Percentiles rank a stretch among this genome's conserved stretches.
Evolutionary conservation across 2,797 vertebrate genomes (phyloP).

Genomic region (Rhinella marina): DNA sequence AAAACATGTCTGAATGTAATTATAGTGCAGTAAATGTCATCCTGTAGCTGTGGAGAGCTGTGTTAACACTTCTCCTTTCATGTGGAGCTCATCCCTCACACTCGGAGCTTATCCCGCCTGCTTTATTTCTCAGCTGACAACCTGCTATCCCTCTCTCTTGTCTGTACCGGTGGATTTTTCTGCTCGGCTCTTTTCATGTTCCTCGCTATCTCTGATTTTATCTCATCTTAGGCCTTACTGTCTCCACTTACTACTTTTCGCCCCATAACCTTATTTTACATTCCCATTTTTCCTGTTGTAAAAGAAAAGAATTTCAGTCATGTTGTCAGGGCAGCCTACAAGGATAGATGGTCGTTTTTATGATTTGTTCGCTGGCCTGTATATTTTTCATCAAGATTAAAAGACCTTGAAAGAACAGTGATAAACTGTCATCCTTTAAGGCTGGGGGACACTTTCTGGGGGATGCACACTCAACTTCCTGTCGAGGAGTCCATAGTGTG

Average conservation of each 20-base stretch:
- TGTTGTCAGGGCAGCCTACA: not conserved
- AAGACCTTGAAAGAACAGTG: not conserved
- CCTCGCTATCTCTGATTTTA: constrained; percentile 30
- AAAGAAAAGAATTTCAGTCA: constrained; percentile 38
- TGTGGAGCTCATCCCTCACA: constrained; percentile 5
- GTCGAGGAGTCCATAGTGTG: not conserved
- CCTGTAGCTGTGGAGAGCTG: not conserved
- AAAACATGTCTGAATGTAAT: constrained; percentile 22
- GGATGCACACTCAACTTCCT: not conserved
- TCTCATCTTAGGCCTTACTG: constrained; percentile 12
- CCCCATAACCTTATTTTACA: constrained; percentile 23
- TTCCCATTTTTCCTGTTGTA: constrained; percentile 10
- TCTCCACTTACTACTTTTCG: constrained; percentile 3
- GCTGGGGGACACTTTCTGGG: not conserved
- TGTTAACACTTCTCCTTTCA: constrained; percentile 43
- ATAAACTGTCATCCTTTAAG: not conserved
- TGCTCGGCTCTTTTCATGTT: constrained; percentile 45
- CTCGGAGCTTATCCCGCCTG: constrained; percentile 10
- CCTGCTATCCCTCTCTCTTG: not conserved
- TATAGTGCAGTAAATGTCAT: not conserved
- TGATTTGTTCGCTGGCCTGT: not conserved
- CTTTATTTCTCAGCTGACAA: constrained; percentile 48
- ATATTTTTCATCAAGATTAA: not conserved
- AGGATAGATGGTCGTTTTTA: not conserved
- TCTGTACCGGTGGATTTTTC: constrained; percentile 33